A percentile compares a stretch with the other conserved stretches of the same genome.
phyloP scores from a whole-genome alignment of 2,797 vertebrate genomes.

The Prionace glauca region DNA sequence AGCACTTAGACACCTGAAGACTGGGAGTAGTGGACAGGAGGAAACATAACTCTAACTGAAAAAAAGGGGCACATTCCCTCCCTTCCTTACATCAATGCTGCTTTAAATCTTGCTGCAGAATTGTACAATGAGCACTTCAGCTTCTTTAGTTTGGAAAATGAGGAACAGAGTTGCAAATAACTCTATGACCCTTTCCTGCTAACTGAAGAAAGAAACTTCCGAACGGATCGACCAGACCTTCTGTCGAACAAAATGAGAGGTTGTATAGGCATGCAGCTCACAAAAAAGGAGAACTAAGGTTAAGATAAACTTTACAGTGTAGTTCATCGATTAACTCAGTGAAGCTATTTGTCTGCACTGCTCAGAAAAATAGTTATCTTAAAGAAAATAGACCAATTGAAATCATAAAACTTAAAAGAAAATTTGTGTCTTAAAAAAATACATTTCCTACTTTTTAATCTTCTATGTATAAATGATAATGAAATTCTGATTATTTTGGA shows the following conservation, averaged over 20 bases:
- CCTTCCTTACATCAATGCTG: too few relatives aligned
- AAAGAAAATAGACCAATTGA: slow-evolving; percentile 17
- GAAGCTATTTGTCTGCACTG: not conserved
- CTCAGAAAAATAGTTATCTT: not conserved
- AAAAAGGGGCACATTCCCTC: not conserved
- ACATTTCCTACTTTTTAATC: slow-evolving; percentile 23
- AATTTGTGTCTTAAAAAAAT: not conserved
- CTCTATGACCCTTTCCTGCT: not conserved
- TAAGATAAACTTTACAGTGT: not conserved
- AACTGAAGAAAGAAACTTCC: not conserved
- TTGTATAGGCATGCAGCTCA: not conserved
- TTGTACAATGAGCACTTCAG: not conserved
- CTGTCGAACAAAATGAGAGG: not conserved
- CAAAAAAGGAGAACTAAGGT: not conserved
- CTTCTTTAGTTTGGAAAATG: not conserved
- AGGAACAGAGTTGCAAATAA: not conserved
- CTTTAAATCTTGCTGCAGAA: too few relatives aligned
- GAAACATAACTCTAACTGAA: not conserved
- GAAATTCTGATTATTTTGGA: slow-evolving; percentile 33
- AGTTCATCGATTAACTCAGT: not conserved
- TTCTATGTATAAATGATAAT: slow-evolving; percentile 30
- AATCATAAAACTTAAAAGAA: slow-evolving; percentile 28
- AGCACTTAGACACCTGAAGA: not conserved
- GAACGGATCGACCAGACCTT: not conserved
- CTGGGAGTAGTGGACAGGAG: not conserved